Base-by-base conservation (phyloP, 2,888 invertebrate genomes). In the Heliconius charithonia region DNA sequence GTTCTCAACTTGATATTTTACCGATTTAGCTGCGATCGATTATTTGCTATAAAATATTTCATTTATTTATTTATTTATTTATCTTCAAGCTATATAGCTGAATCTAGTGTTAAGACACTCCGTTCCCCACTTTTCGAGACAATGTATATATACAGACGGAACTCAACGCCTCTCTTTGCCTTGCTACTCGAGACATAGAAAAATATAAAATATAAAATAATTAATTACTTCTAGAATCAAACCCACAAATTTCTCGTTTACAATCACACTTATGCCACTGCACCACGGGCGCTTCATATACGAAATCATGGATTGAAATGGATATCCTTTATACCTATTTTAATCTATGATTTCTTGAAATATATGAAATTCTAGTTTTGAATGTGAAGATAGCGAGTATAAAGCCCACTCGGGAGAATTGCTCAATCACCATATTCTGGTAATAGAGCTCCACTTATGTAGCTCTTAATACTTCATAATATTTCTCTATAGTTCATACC, bases 1-100 rank as follows among this genome's bases (percentile, higher is more conserved):
- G 56, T 77, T 73, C 32, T 56, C 56, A 41, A 59, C 29, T 45
- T 25, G 27, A 25, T 41, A 71, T 70, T 72, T 27, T 65, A 72
- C 71, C 37, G 65, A 65, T 62, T 72, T 65, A 45, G 62, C 25
- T 25, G 62, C n/a, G 62, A 12, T n/a, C 25, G 12, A 62, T 62
- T 62, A 51, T 22, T n/a, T 12, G 12, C 19, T 63, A 27, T 29
- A 63, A 63, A 29, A 27, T 12, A n/a, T n/a, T 59, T 16, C 3
- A 56, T 56, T 22, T 7, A 22, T 56, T 56, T n/a, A 56, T 56
- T 19, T 56, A 56, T 56, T 56, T n/a, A 59, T 59, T 9, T n/a
- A n/a, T 7, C n/a, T 59, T 22, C 12, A n/a, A 4, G 10, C n/a
- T 59, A 12, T n/a, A 59, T 59, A 3, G 59, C n/a, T n/a, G n/a